Conservation (phyloP, 2,113 vertebrate genomes). For the Stictonetta naevosa region DNA sequence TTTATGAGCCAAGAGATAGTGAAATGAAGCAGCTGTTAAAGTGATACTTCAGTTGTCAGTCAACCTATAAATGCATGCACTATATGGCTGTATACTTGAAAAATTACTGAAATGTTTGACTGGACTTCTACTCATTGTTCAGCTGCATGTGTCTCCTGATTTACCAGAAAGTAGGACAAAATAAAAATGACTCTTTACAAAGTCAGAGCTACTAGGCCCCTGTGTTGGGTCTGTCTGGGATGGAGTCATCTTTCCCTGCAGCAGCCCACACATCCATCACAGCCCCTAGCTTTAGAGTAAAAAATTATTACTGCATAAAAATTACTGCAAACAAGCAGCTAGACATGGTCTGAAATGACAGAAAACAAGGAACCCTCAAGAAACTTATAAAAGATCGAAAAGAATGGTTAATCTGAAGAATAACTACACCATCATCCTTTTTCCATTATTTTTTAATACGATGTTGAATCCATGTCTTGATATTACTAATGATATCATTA, state of each 20-base stretch:
- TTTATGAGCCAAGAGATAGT: conserved; percentile 52
- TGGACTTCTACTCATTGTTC: conserved; percentile 51
- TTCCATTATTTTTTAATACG: not conserved
- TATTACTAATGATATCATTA: not conserved
- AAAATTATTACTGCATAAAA: conserved; percentile 13
- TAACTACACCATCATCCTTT: not conserved
- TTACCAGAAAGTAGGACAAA: conserved; percentile 7
- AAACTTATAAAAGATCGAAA: not conserved
- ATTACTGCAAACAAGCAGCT: not conserved
- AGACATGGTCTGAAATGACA: not conserved
- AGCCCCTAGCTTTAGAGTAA: fast-evolving
- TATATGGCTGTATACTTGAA: conserved; percentile 2
- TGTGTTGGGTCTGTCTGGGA: too few species aligned
- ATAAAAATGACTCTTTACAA: conserved; percentile 23
- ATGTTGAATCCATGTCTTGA: not conserved
- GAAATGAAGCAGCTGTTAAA: conserved; percentile 68
- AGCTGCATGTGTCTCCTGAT: not conserved
- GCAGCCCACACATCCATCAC: too few species aligned
- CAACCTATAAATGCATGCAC: not conserved
- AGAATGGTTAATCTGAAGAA: not conserved
- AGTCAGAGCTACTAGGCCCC: not conserved
- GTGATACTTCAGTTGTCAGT: conserved; percentile 41
- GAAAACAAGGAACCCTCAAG: conserved; percentile 1
- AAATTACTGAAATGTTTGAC: conserved; percentile 64
- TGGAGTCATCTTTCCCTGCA: too few species aligned